Conservation (phyloP, 2,888 invertebrate genomes). For the Eulithis testata region DNA sequence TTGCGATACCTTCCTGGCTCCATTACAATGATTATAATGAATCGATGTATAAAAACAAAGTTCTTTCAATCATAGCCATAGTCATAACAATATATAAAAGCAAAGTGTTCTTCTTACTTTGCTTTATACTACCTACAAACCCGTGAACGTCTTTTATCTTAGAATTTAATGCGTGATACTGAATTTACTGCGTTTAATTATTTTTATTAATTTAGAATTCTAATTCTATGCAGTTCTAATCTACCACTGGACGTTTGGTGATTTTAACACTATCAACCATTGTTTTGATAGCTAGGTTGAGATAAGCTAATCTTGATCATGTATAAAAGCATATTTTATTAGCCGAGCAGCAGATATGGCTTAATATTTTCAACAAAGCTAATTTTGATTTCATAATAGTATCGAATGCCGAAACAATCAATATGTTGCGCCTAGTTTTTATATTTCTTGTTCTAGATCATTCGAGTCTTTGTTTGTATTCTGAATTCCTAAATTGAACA, state of each 20-base stretch:
- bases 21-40: not conserved
- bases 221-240: too few relatives aligned
- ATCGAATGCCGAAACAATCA: not conserved
- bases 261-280: too few relatives aligned
- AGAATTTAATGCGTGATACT: not conserved
- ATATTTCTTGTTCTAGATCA: constrained; percentile 7
- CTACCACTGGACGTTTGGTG: too few relatives aligned
- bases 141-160: too few relatives aligned
- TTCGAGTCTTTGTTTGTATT: constrained; percentile 7
- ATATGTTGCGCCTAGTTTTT: not conserved
- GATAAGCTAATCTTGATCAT: too few relatives aligned
- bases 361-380: not conserved
- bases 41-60: not conserved
- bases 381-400: not conserved
- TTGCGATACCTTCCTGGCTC: not conserved
- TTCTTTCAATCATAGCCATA: constrained; percentile 1
- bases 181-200: too few relatives aligned
- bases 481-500: constrained; percentile 2
- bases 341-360: too few relatives aligned
- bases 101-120: too few relatives aligned
- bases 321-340: too few relatives aligned
- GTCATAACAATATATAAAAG: constrained; percentile 6
- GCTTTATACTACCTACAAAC: too few relatives aligned
- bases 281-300: too few relatives aligned
- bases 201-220: too few relatives aligned